phyloP scores from a whole-genome alignment of 2,113 vertebrate genomes.

The Halcyon senegalensis region DNA sequence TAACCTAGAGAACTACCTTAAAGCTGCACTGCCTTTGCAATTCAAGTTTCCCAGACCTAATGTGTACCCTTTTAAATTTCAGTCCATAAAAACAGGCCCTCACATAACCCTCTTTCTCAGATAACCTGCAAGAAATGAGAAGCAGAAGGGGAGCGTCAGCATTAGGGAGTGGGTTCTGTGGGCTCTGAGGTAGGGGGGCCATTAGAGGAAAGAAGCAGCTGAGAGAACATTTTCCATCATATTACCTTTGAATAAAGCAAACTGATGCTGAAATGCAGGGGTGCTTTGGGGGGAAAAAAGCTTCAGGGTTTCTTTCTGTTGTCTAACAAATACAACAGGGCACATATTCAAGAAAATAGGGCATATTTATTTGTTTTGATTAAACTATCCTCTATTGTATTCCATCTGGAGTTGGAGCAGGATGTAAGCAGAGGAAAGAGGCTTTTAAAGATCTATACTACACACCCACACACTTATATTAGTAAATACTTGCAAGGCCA shows the following conservation, averaged over 20 bases:
- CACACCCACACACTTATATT: background rate
- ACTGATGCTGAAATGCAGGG: background rate
- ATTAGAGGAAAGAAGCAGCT: background rate
- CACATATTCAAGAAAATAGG: background rate
- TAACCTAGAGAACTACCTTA: background rate
- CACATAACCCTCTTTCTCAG: background rate
- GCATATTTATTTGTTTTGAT: background rate
- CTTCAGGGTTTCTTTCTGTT: background rate
- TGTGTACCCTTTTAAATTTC: background rate
- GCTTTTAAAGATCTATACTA: background rate
- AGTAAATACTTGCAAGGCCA: background rate
- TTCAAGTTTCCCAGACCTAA: background rate
- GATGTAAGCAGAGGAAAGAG: slow-evolving; percentile 9
- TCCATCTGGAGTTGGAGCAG: background rate
- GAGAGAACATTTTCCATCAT: background rate
- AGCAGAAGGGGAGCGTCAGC: background rate
- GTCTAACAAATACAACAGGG: background rate
- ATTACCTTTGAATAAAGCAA: background rate
- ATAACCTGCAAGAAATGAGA: background rate
- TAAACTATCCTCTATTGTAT: background rate
- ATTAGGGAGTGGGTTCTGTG: background rate
- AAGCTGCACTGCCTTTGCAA: background rate
- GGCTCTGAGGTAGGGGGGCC: background rate
- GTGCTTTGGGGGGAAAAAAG: background rate
- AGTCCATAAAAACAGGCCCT: background rate